phyloP scores from a whole-genome alignment of 23 tunicate species.

The Phallusia fumigata region DNA sequence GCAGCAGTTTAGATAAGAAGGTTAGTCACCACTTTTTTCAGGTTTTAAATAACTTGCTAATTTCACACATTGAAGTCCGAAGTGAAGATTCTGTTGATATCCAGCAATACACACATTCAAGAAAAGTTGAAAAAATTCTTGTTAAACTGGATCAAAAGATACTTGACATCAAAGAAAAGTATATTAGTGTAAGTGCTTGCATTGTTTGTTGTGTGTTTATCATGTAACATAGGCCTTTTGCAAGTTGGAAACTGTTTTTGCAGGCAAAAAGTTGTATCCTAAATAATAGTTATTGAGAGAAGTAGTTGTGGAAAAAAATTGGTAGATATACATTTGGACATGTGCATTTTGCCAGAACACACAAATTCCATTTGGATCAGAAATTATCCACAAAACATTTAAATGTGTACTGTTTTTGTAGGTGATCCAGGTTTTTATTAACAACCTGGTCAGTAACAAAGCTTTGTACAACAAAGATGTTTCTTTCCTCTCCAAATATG shows the following conservation, averaged over 20 bases:
- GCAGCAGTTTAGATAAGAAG: no score
- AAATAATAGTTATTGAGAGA: no score
- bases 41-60: conserved; percentile 80
- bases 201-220: no score
- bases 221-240: no score
- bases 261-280: no score
- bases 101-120: conserved; percentile 57
- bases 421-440: conserved; percentile 77
- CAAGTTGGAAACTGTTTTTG: no score
- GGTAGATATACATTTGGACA: no score
- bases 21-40: background rate
- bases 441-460: conserved; percentile 42
- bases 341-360: no score
- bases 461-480: conserved; percentile 52
- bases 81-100: conserved; percentile 84
- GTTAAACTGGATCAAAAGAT: conserved; percentile 74
- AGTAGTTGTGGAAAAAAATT: no score
- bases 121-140: conserved; percentile 76
- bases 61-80: conserved; percentile 69
- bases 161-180: conserved; percentile 42
- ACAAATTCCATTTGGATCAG: no score
- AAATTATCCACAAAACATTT: no score
- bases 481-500: conserved; percentile 56
- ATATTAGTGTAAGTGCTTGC: conserved; percentile 37
- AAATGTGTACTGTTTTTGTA: background rate